These are phyloP conservation scores for Aurelia aurita complex sp. Pacific DNA, from an alignment of 30 jellyfish, hydroid and myxozoan genomes.

Conservation along the genomic window DNA sequence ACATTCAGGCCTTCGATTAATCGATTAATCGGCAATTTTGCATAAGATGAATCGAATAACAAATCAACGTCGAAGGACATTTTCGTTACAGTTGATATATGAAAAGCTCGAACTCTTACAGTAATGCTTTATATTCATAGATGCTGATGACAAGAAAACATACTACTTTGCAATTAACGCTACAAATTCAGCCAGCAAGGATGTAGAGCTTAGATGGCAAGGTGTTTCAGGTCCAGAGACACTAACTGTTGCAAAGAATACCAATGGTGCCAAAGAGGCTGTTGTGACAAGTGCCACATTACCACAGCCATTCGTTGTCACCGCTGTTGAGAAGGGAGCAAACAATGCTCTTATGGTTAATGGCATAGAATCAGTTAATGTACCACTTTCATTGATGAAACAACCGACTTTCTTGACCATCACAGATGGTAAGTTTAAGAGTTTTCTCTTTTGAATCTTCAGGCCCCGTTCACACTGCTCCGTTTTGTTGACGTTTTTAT, in stretches of 20 bases:
- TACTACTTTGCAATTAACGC: conserved; percentile 64
- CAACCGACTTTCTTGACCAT: conserved; percentile 36
- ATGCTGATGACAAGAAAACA: conserved; percentile 14
- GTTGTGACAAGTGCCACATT: conserved; percentile 20
- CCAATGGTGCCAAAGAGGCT: conserved; percentile 20
- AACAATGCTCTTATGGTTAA: conserved; percentile 34
- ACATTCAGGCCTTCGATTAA: too few species aligned
- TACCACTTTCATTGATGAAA: conserved; percentile 46
- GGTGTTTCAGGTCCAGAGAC: conserved; percentile 52
- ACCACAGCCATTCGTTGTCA: conserved; percentile 39
- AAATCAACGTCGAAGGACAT: too few species aligned
- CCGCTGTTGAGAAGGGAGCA: conserved; percentile 70
- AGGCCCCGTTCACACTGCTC: too few species aligned
- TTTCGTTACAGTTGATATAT: too few species aligned
- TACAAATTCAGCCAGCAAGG: conserved; percentile 64
- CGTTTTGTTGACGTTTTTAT: too few species aligned
- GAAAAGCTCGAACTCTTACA: too few species aligned
- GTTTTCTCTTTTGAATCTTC: too few species aligned
- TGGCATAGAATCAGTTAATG: conserved; percentile 24
- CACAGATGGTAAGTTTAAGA: conserved; percentile 44
- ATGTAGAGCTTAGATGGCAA: conserved; percentile 67
- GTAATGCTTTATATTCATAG: neutral
- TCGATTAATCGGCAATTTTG: too few species aligned
- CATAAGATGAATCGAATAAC: too few species aligned
- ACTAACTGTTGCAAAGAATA: conserved; percentile 22